Conservation (phyloP, 37 sponge, comb jelly and placozoan genomes). For the Dysidea cf. avara region DNA sequence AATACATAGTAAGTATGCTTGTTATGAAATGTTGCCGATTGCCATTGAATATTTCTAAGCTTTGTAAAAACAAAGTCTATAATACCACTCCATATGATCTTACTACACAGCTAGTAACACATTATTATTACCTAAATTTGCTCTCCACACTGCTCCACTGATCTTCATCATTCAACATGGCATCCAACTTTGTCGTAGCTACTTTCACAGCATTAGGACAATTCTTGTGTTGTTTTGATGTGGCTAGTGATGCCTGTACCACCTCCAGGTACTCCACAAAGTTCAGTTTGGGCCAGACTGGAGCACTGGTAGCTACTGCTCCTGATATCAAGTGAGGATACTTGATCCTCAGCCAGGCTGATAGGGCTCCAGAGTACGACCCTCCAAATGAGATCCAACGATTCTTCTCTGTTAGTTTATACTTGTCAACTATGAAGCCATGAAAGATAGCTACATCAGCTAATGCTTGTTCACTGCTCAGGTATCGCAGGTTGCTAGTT, state of each 20-base stretch:
- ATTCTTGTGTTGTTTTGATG: slow-evolving; percentile 24
- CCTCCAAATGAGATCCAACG: slow-evolving; percentile 88
- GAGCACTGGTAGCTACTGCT: slow-evolving; percentile 85
- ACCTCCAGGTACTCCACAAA: slow-evolving; percentile 82
- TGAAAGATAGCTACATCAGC: slow-evolving; percentile 76
- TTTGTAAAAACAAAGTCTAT: too few species aligned
- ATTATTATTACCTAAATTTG: too few species aligned
- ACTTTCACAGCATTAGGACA: slow-evolving; percentile 26
- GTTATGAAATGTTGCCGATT: too few species aligned
- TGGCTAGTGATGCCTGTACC: slow-evolving; percentile 59
- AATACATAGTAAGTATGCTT: too few species aligned
- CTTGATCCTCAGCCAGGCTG: slow-evolving; percentile 78
- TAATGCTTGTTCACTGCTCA: slow-evolving; percentile 84
- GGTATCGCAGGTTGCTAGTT: slow-evolving; percentile 46
- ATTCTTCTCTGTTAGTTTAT: slow-evolving; percentile 45
- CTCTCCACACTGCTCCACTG: too few species aligned
- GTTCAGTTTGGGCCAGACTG: slow-evolving; percentile 59
- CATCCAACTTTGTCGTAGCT: too few species aligned
- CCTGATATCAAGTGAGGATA: slow-evolving; percentile 75
- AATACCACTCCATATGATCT: too few species aligned
- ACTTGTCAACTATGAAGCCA: slow-evolving; percentile 18
- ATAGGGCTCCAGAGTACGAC: slow-evolving; percentile 81
- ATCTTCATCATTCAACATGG: too few species aligned
- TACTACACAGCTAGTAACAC: too few species aligned
- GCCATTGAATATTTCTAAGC: too few species aligned